Base-by-base conservation (phyloP, 1,140 invertebrate species). In the Saccostrea cuccullata region DNA sequence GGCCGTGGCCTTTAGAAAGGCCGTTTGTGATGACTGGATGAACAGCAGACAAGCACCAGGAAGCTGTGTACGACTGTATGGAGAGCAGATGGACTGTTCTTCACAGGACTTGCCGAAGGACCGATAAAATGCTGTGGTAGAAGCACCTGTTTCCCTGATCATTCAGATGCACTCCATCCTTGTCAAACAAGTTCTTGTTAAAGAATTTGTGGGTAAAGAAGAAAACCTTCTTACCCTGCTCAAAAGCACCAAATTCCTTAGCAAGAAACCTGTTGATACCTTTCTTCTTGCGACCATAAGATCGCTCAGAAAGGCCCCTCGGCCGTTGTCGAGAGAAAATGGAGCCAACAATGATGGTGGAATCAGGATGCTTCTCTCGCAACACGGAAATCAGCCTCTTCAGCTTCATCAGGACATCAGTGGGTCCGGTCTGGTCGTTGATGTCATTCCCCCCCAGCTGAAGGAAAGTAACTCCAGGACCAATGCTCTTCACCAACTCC, bases 381-480 rank as follows among this genome's bases (percentile, higher is more conserved):
- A 84, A n/a, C 30, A 36, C 30, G 30, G 30, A 36, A 36, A 36
- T 36, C 30, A 36, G 30, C 30, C 30, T 36, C 2, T 47, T 84
- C 9, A 84, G 55, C 83, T 58, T 84, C 12, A 58, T 15, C n/a
- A 84, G n/a, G 83, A 56, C 55, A 26, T 84, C 83, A 55, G 55
- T 56, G 40, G 83, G 12, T 15, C 47, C 55, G 13, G 83, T 56
- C 12, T n/a, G 9, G 23, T 56, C 40, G 12, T 9, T 58, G 55
- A 84, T 84, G 55, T 58, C 83, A 84, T 84, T 84, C 36, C 15
- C 83, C 55, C 47, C 20, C 12, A 56, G n/a, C n/a, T 58, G 55
- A 84, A 84, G 40, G 47, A 84, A 84, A 84, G 56, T 84, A 58
- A 84, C 83, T 8, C 23, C 55, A 84, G 83, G 83, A 56, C 55